Base-by-base conservation (phyloP, 2,113 vertebrate species). In the Solea solea region DNA sequence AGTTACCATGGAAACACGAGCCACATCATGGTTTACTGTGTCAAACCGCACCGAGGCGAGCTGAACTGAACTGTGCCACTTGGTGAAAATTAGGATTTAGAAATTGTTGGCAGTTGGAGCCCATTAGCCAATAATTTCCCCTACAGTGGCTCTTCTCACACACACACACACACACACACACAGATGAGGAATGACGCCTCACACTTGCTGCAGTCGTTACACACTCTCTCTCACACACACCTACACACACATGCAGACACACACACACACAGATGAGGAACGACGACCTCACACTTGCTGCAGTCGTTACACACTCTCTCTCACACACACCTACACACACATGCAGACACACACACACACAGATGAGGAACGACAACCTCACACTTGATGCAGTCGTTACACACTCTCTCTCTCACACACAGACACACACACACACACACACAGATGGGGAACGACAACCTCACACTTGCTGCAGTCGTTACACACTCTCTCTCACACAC, bases 121-220 rank as follows among this genome's bases (percentile, higher is more conserved):
- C 89, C 89, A 92, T 92, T 93, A 91, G 85, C 86, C 86, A 89
- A 88, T 89, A 91, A 91, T 92, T 91, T 91, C 87, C 90, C 89
- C 74, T 90, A 65, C 88, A 92, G 90, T 87, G 83, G 81, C 61
- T 86, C 51, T 15, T 67, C 74, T 75, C 78, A 77, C 78, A 85
- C 58, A 54, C 70, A 6, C 34, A 34, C 34, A 34, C 5, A 4
- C 59, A 40, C 14, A 55, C 39, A 28, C 45, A 74, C 5, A 34
- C 34, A 34, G 34, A 34, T 34, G 34, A 34, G 5, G 34, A 34
- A 34, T 0, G 34, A 34, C 34, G 34, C 34, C 5, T 34, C 34
- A 34, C 5, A 34, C 34, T 34, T 34, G 34, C 21, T 21, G 21
- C 21, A 21, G 21, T 21, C 21, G 21, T 21, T 21, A 21, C 21